phyloP scores from a whole-genome alignment of 2,113 vertebrate genomes.

The Gallinago paraguaiae region DNA sequence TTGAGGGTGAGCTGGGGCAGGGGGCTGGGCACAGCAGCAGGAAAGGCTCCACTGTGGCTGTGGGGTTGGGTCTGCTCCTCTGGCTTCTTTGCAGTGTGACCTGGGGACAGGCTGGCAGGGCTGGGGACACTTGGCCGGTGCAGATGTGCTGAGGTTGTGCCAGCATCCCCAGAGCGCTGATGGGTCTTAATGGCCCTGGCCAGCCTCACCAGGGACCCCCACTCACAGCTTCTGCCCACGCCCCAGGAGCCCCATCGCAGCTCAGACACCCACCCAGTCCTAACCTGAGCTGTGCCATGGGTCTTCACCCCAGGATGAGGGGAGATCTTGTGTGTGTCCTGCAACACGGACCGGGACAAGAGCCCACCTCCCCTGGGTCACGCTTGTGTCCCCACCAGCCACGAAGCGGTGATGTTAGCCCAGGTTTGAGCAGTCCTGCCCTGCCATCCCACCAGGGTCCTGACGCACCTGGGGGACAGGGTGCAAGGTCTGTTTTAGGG shows the following conservation, averaged over 20 bases:
- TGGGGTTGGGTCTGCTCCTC: neutral
- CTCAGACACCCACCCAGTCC: neutral
- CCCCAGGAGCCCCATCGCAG: neutral
- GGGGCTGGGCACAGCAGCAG: neutral
- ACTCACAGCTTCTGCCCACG: neutral
- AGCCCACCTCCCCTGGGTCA: neutral
- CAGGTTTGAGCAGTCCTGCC: neutral
- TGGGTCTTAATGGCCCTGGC: neutral
- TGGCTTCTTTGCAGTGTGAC: neutral
- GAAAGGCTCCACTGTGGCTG: neutral
- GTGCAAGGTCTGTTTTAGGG: neutral
- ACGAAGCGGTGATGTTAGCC: neutral
- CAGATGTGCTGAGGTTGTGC: neutral
- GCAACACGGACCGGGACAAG: neutral
- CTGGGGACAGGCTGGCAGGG: neutral
- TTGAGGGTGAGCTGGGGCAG: neutral
- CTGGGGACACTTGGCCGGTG: neutral
- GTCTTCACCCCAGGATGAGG: neutral
- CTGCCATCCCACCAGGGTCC: accelerated
- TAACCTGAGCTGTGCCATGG: accelerated
- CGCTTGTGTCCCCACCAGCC: neutral
- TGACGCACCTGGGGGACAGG: accelerated
- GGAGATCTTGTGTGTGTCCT: neutral
- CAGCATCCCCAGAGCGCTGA: neutral
- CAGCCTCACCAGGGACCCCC: neutral